Percentiles rank a stretch among this genome's conserved stretches.
Evolutionary conservation across 2,797 vertebrate genomes (phyloP).

Genomic region (Tarsius wallacei): DNA sequence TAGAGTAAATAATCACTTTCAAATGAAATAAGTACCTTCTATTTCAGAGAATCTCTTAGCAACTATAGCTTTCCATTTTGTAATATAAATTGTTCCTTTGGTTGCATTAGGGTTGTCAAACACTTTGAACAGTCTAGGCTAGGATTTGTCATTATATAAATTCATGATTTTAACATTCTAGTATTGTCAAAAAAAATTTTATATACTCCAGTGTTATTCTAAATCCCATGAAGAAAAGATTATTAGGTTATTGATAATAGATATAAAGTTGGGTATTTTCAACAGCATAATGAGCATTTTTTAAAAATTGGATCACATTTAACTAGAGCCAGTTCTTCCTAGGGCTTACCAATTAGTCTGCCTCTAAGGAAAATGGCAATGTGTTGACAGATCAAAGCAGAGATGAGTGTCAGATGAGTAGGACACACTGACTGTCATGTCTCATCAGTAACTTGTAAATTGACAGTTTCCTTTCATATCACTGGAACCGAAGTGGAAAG

Average conservation of each 20-base stretch:
- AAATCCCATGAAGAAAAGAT: constrained; percentile 12
- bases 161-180: constrained; percentile 64
- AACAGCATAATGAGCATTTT: neutral
- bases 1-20: constrained; percentile 77
- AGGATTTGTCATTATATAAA: constrained; percentile 58
- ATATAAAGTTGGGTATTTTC: neutral
- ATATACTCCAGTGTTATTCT: neutral
- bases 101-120: constrained; percentile 61
- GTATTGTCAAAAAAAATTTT: constrained; percentile 19
- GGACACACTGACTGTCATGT: neutral
- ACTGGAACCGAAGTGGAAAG: neutral
- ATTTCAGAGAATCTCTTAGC: constrained; percentile 68
- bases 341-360: constrained; percentile 56
- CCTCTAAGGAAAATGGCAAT: constrained; percentile 2
- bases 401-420: constrained; percentile 19
- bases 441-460: constrained; percentile 49
- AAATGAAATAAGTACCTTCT: constrained; percentile 68
- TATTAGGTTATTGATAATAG: constrained; percentile 13
- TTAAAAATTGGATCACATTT: constrained; percentile 49
- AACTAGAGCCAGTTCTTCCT: constrained; percentile 41
- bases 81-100: constrained; percentile 30
- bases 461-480: constrained; percentile 25
- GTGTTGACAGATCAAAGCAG: constrained; percentile 53
- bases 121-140: neutral
- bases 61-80: constrained; percentile 70